Evolutionary conservation across 2,888 invertebrate genomes (phyloP), one percentile per base, ranked within the genome.

Genomic region (Panzeria rudis): DNA sequence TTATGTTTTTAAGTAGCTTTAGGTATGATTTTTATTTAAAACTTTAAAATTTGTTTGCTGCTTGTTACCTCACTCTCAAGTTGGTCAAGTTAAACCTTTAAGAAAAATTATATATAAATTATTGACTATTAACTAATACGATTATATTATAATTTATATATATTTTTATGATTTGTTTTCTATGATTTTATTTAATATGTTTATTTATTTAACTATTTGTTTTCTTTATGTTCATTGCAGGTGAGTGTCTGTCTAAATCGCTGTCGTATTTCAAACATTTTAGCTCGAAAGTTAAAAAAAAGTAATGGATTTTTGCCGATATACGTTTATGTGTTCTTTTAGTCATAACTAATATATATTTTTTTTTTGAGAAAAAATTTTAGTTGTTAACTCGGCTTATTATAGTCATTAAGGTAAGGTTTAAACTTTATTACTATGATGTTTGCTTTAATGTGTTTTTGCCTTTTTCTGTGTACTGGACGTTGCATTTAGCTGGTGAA

Each of bases 351-450:
- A 68, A 81, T 77, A 73, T 62, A n/a, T 59, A 52, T 56, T 38
- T n/a, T 4, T 54, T 62, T 59, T 25, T 25, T 25, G 4, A 20
- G 23, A 32, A 66, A 56, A 56, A 66, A 44, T 47, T 44, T 17
- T 11, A 78, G 75, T 78, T 82, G 69, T 82, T 82, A 78, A 64
- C 38, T 75, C 25, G 71, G 78, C 78, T 85, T 82, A 85, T 85
- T 85, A 82, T 47, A 82, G 82, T 85, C 75, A 85, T 85, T 85
- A 78, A 85, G 82, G 78, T 85, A 82, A 82, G 82, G 29, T 83
- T 72, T 56, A 64, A 76, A 71, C 62, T 69, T 69, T 75, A 52
- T 81, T 44, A 44, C 50, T 52, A 25, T 61, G 52, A 75, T 68
- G 68, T 78, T 25, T 41, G 35, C 35, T 23, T 23, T 32, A 35